Conservation (phyloP, 1,140 invertebrate genomes). For the Zaprionus capensis region DNA sequence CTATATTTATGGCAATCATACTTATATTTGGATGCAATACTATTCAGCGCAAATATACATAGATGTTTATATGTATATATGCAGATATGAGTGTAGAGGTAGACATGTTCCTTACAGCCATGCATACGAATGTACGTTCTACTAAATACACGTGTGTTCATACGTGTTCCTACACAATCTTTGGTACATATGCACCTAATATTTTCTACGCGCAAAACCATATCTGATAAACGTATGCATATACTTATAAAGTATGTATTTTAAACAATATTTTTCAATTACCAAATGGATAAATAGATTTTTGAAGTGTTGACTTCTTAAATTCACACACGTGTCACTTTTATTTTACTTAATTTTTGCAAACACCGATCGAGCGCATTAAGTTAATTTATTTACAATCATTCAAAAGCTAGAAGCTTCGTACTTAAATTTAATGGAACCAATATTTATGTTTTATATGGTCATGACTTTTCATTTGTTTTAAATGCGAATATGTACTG, state of each 20-base stretch:
- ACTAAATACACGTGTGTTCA: conserved; percentile 11
- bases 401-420: conserved; percentile 48
- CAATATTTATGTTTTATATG: conserved; percentile 59
- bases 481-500: conserved; percentile 61
- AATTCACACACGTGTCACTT: conserved; percentile 82
- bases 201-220: not conserved
- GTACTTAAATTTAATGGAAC: conserved; percentile 62
- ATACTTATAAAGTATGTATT: conserved; percentile 2
- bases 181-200: not conserved
- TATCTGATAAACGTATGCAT: not conserved
- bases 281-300: conserved; percentile 41
- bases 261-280: conserved; percentile 40
- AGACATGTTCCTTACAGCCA: conserved; percentile 1
- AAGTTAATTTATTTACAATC: conserved; percentile 47
- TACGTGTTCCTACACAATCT: conserved; percentile 6
- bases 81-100: not conserved
- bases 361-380: conserved; percentile 45
- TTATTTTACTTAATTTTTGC: conserved; percentile 59
- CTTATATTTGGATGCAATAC: not conserved
- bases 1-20: conserved; percentile 2
- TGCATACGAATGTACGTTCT: not conserved
- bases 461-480: conserved; percentile 68
- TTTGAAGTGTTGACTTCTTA: conserved; percentile 62
- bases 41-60: not conserved
- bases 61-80: not conserved